Percentiles rank a stretch among this genome's conserved stretches.
phyloP scores from a whole-genome alignment of 2,888 invertebrate species.

The Drosophila sordidula region DNA sequence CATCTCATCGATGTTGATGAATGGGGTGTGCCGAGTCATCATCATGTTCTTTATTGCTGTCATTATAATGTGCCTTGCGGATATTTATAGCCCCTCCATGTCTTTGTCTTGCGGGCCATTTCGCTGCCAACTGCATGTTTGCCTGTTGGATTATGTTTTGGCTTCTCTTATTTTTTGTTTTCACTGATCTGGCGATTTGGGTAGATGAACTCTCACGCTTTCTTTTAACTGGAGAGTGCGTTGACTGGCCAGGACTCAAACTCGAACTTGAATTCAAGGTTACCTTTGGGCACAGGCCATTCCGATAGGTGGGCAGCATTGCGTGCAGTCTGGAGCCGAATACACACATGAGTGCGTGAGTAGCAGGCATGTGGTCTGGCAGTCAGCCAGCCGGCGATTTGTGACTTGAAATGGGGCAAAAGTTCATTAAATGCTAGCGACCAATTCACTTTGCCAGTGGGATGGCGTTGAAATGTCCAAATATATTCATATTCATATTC shows the following conservation, averaged over 20 bases:
- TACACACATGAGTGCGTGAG: constrained; percentile 6
- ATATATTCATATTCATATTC: constrained; percentile 28
- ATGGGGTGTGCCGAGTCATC: constrained; percentile 79
- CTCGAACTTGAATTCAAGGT: constrained; percentile 33
- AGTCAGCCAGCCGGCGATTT: constrained; percentile 48
- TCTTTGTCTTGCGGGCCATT: constrained; percentile 37
- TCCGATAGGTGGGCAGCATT: constrained; percentile 2
- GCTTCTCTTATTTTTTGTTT: constrained; percentile 10
- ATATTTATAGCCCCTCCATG: constrained; percentile 67
- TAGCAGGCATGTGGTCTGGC: constrained; percentile 34
- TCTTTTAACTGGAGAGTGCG: constrained; percentile 18
- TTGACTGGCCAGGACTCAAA: constrained; percentile 36
- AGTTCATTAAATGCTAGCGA: constrained; percentile 61
- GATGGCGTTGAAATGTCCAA: constrained; percentile 35
- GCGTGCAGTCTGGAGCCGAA: constrained; percentile 15
- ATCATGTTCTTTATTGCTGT: constrained; percentile 78
- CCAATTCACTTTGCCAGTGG: constrained; percentile 29
- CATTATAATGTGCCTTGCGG: constrained; percentile 74
- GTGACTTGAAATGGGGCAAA: constrained; percentile 72
- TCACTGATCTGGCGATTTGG: constrained; percentile 40
- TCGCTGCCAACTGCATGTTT: constrained; percentile 43
- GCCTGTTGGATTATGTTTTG: constrained; percentile 43
- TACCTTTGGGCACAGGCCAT: constrained; percentile 3
- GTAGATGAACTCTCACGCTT: constrained; percentile 61
- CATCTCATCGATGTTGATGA: constrained; percentile 72